Evolutionary conservation across 2,113 vertebrate genomes (phyloP).

Genomic region (Silurus asotus): DNA sequence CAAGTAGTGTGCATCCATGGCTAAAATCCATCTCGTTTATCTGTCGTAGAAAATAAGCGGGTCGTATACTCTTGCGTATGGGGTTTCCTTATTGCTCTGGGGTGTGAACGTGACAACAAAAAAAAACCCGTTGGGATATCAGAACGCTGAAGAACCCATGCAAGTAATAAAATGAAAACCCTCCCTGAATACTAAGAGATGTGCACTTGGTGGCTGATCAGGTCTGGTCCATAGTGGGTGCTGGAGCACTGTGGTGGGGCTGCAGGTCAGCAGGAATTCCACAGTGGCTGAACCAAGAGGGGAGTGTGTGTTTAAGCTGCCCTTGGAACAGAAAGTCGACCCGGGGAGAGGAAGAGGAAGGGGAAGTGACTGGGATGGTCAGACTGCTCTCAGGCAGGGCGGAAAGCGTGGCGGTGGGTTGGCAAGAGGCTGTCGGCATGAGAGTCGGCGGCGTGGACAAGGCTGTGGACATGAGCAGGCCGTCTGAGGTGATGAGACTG

Average conservation of each 20-base stretch:
- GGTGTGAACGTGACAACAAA: slow-evolving; percentile 27
- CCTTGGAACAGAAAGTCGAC: slow-evolving; percentile 76
- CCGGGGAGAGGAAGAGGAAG: slow-evolving; percentile 33
- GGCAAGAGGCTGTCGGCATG: slow-evolving; percentile 80
- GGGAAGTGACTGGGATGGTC: slow-evolving; percentile 59
- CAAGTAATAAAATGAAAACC: slow-evolving; percentile 18
- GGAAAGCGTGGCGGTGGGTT: slow-evolving; percentile 83
- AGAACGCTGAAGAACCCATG: slow-evolving; percentile 29
- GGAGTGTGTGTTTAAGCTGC: slow-evolving; percentile 83
- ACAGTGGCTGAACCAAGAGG: slow-evolving; percentile 86
- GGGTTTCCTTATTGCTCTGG: slow-evolving; percentile 53
- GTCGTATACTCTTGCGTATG: slow-evolving; percentile 32
- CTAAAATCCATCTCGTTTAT: slow-evolving; percentile 53
- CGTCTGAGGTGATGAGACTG: slow-evolving; percentile 81
- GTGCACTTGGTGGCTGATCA: slow-evolving; percentile 69
- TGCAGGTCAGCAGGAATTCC: slow-evolving; percentile 90
- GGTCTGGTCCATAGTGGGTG: slow-evolving; percentile 74
- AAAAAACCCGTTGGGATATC: slow-evolving; percentile 2
- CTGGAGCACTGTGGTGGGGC: slow-evolving; percentile 87
- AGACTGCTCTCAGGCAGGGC: slow-evolving; percentile 83
- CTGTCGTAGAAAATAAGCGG: slow-evolving; percentile 43
- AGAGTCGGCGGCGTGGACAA: slow-evolving; percentile 85
- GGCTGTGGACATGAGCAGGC: slow-evolving; percentile 85
- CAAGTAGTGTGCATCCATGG: slow-evolving; percentile 50
- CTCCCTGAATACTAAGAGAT: slow-evolving; percentile 61